Percentiles rank a stretch among this genome's conserved stretches.
phyloP scores from a whole-genome alignment of 2,888 invertebrate species.

The Apotomis turbidana region DNA sequence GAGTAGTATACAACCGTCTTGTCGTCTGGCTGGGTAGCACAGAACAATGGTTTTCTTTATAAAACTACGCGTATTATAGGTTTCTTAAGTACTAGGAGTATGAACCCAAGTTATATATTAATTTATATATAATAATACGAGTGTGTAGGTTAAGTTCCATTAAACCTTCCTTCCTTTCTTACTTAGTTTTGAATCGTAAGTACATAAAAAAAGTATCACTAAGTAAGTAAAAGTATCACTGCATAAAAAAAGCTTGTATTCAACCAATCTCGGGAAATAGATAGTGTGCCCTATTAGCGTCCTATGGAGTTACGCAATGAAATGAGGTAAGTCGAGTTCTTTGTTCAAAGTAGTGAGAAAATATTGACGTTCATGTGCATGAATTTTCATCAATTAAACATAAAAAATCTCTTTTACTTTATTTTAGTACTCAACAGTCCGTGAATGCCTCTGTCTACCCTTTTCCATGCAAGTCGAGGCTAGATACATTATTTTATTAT shows the following conservation, averaged over 20 bases:
- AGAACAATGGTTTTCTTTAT: slow-evolving; percentile 15
- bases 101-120: not conserved
- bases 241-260: too few relatives aligned
- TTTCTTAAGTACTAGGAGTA: not conserved
- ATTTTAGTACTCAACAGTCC: not conserved
- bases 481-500: not conserved
- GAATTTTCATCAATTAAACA: not conserved
- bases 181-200: too few relatives aligned
- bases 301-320: too few relatives aligned
- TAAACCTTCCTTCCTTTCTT: too few relatives aligned
- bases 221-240: too few relatives aligned
- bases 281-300: too few relatives aligned
- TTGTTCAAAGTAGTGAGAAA: too few relatives aligned
- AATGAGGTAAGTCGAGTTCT: too few relatives aligned
- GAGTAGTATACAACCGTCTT: not conserved
- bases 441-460: not conserved
- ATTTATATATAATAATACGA: too few relatives aligned
- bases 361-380: not conserved
- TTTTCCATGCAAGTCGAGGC: not conserved
- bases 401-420: not conserved
- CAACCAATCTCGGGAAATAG: too few relatives aligned
- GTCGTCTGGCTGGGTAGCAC: not conserved
- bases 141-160: too few relatives aligned
- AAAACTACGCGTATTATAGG: not conserved
- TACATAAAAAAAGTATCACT: too few relatives aligned